Evolutionary conservation across 1,140 invertebrate genomes (phyloP), one percentile per base, ranked within the genome.

Genomic region (Hermatobates lingyangjiaoensis): DNA sequence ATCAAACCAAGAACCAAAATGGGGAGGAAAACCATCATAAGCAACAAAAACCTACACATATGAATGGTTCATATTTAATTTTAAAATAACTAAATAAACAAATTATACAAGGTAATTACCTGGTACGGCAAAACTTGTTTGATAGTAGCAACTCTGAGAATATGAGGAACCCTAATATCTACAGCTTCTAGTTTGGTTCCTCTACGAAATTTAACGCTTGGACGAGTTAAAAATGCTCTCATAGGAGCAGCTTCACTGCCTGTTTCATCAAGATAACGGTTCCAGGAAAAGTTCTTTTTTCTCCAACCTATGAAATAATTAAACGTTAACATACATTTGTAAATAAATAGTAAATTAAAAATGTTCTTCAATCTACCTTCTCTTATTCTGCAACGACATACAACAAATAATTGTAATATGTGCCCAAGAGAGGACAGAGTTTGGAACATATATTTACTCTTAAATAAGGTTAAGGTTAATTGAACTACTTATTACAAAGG

Each of bases 11-110:
- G 82, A 89, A 54, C 84, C 80, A 64, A 90, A 87, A 53, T 78
- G 75, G 56, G 80, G 75, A 1, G 81, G 78, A 87, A 90, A 95
- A 10, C 89, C 89, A 67, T 94, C 90, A 68, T 93, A 91, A 60
- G 86, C 77, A 48, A 96, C 77, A 60, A 82, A 78, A 20, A 94
- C 23, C 46, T 48, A 24, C 25, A 18, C 1, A 28, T 15, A 5
- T 18, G 25, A 21, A 34, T 34, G 7, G 30, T 34, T 34, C n/a
- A 34, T n/a, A 34, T 34, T 34, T 7, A n/a, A 10, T 34, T 34
- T 7, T 10, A 10, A 34, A 34, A n/a, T 34, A n/a, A 34, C 7
- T 34, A 34, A 34, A 10, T 34, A 34, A 34, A 34, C 7, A 34
- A n/a, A 34, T n/a, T 10, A n/a, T 34, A 34, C n/a, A n/a, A n/a